Evolutionary conservation across 2,113 vertebrate genomes (phyloP).

Genomic region (Grallaria varia): DNA sequence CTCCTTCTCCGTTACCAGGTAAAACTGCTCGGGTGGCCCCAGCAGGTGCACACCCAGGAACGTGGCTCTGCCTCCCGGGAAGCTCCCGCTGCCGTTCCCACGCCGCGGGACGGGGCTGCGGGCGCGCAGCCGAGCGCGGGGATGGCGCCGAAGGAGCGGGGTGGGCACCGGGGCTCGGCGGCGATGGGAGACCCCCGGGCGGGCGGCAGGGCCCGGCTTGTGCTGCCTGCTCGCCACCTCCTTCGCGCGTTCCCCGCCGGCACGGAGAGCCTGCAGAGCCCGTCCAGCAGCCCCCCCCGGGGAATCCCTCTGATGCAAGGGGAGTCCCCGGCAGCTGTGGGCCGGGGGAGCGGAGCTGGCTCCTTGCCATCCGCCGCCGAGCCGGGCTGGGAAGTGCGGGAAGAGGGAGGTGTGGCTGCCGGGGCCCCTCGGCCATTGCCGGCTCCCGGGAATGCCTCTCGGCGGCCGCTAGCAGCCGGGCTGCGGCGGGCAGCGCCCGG

Average conservation of each 20-base stretch:
- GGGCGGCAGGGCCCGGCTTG: neutral
- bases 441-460: neutral
- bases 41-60: neutral
- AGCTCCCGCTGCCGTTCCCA: neutral
- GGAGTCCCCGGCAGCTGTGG: constrained; percentile 53
- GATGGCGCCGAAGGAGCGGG: accelerated
- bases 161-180: neutral
- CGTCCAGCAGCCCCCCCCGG: neutral
- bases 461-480: neutral
- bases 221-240: neutral
- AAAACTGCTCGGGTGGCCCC: neutral
- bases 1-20: neutral
- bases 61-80: accelerated
- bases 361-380: constrained; percentile 28
- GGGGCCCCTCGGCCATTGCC: constrained; percentile 31
- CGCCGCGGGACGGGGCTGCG: neutral
- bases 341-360: constrained; percentile 21
- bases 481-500: neutral
- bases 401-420: constrained; percentile 54
- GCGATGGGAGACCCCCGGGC: neutral
- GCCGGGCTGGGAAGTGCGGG: neutral
- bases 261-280: neutral
- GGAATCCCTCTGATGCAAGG: constrained; percentile 24
- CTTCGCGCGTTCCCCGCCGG: neutral
- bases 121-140: neutral